Evolutionary conservation across 2,113 vertebrate species (phyloP).

Genomic region (Columbina picui): DNA sequence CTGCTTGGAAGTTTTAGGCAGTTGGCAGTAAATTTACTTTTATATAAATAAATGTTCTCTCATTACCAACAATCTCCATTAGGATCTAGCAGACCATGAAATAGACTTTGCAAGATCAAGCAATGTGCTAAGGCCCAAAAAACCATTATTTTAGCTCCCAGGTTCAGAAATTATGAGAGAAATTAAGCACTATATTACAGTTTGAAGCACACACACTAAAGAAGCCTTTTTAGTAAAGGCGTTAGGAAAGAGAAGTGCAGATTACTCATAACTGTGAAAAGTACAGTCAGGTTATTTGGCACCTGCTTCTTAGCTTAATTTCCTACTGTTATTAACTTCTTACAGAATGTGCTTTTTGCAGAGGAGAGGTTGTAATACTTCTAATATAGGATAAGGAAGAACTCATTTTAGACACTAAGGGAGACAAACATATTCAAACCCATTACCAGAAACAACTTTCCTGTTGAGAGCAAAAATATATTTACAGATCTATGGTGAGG

Average conservation of each 20-base stretch:
- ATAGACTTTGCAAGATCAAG: slow-evolving; percentile 81
- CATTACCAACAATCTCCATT: slow-evolving; percentile 79
- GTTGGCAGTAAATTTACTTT: slow-evolving; percentile 74
- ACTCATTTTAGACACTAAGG: neutral
- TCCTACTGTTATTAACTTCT: slow-evolving; percentile 39
- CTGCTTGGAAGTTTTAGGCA: slow-evolving; percentile 64
- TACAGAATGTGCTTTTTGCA: neutral
- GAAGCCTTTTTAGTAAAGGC: slow-evolving; percentile 67
- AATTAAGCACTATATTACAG: slow-evolving; percentile 76
- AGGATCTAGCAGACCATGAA: slow-evolving; percentile 82
- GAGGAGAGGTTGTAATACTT: neutral
- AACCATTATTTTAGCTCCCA: slow-evolving; percentile 75
- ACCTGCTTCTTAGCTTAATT: slow-evolving; percentile 45
- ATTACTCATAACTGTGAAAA: slow-evolving; percentile 58
- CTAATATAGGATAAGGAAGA: neutral
- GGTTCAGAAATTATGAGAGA: slow-evolving; percentile 73
- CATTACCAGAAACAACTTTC: neutral
- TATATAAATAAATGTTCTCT: slow-evolving; percentile 82
- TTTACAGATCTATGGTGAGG: neutral
- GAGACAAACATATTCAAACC: neutral
- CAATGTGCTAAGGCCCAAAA: slow-evolving; percentile 69
- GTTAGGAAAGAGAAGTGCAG: slow-evolving; percentile 58
- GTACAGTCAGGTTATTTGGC: slow-evolving; percentile 59
- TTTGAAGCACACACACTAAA: slow-evolving; percentile 66
- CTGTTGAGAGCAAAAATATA: neutral